Evolutionary conservation across 2,888 invertebrate genomes (phyloP).

Genomic region (Sepioteuthis lessoniana): DNA sequence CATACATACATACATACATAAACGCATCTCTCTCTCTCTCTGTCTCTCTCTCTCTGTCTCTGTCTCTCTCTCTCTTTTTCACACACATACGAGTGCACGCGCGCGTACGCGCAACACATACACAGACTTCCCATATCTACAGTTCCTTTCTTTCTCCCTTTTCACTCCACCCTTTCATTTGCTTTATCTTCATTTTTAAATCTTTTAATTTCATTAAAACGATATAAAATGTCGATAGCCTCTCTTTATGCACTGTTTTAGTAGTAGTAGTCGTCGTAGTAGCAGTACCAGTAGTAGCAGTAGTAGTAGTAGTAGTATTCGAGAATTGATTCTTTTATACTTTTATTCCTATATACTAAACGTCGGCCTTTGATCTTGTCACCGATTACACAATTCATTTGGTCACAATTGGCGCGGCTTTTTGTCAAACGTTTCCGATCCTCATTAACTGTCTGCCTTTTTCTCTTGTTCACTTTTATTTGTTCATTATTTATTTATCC

Average conservation of each 20-base stretch:
- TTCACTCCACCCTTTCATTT: background rate
- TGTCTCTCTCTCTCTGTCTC: too few relatives aligned
- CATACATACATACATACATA: too few relatives aligned
- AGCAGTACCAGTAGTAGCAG: background rate
- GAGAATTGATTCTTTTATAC: background rate
- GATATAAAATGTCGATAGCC: too few relatives aligned
- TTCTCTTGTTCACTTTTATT: background rate
- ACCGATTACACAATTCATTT: conserved; percentile 33
- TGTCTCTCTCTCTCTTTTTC: too few relatives aligned
- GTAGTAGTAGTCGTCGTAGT: background rate
- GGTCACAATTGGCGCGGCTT: background rate
- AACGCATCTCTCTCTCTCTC: too few relatives aligned
- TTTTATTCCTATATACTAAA: background rate
- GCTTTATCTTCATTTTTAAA: background rate
- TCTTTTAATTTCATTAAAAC: too few relatives aligned
- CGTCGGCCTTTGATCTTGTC: background rate
- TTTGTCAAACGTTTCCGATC: conserved; percentile 10
- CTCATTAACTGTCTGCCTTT: background rate
- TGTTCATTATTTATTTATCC: too few relatives aligned
- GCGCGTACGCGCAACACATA: too few relatives aligned
- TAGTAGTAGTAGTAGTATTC: background rate
- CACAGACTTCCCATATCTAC: too few relatives aligned
- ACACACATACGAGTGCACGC: too few relatives aligned
- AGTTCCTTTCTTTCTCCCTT: background rate
- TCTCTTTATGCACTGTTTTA: background rate